These are phyloP conservation scores for Leucoraja erinaceus DNA, from an alignment of 2,113 vertebrate species.

Conservation along the genomic window DNA sequence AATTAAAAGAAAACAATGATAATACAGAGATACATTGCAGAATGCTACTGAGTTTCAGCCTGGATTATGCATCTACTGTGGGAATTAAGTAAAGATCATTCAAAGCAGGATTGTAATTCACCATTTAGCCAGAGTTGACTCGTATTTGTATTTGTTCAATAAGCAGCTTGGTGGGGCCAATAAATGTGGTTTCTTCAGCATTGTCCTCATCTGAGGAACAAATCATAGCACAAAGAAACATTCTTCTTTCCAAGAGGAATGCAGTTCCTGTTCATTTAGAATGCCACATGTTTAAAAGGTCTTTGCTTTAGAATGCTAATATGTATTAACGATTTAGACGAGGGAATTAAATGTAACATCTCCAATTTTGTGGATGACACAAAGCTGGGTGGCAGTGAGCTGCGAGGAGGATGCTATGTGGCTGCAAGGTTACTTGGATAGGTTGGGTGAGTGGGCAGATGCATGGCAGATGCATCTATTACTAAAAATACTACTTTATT, in stretches of 20 bases:
- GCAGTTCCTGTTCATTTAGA: not conserved
- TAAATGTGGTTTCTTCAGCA: not conserved
- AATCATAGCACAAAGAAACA: not conserved
- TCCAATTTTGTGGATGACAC: too few relatives aligned
- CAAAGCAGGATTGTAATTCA: not conserved
- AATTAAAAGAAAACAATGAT: not conserved
- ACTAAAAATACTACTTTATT: too few relatives aligned
- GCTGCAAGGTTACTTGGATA: too few relatives aligned
- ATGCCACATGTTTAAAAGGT: not conserved
- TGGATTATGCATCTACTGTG: not conserved
- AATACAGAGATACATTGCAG: not conserved
- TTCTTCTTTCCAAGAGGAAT: not conserved
- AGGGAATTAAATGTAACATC: too few relatives aligned
- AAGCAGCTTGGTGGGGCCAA: not conserved
- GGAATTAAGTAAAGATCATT: not conserved
- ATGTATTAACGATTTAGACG: too few relatives aligned
- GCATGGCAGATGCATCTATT: too few relatives aligned
- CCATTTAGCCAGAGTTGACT: not conserved
- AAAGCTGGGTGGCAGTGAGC: too few relatives aligned
- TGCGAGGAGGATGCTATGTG: too few relatives aligned
- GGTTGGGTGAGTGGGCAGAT: too few relatives aligned
- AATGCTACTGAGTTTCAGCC: not conserved
- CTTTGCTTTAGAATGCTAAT: not conserved
- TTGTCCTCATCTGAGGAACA: not conserved
- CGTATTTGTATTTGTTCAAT: not conserved